These are phyloP conservation scores for Copsychus sechellarum DNA, from an alignment of 2,113 vertebrate genomes.

Conservation along the genomic window DNA sequence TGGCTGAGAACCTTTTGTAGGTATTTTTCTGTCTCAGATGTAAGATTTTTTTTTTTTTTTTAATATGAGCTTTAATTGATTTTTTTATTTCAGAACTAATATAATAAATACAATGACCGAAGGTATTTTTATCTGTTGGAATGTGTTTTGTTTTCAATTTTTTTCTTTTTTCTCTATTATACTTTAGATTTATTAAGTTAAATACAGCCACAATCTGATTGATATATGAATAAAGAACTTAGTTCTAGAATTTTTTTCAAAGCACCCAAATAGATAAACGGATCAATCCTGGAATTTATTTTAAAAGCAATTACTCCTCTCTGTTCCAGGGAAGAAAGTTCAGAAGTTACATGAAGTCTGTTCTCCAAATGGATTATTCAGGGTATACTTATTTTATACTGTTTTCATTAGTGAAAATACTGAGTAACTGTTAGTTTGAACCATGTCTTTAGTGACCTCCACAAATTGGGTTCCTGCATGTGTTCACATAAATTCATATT, in stretches of 20 bases:
- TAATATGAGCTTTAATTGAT: background rate
- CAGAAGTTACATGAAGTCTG: background rate
- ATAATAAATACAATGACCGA: background rate
- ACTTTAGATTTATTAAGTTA: background rate
- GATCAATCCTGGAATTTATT: slow-evolving; percentile 20
- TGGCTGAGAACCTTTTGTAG: background rate
- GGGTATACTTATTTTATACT: background rate
- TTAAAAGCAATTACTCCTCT: background rate
- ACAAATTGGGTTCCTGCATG: background rate
- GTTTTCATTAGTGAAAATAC: background rate
- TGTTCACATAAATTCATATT: slow-evolving; percentile 64
- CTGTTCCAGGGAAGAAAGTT: background rate
- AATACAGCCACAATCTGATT: background rate
- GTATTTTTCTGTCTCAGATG: background rate
- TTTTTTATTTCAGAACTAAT: background rate
- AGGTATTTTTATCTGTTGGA: background rate
- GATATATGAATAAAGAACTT: background rate
- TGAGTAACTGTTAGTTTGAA: slow-evolving; percentile 45
- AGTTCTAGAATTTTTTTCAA: background rate
- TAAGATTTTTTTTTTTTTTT: background rate
- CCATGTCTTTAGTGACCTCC: slow-evolving; percentile 41
- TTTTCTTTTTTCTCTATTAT: background rate
- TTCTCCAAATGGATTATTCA: background rate
- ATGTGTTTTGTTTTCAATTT: background rate
- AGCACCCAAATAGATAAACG: background rate